Evolutionary conservation across 2,888 invertebrate genomes (phyloP).

Genomic region (Tromatobia lineatoria): DNA sequence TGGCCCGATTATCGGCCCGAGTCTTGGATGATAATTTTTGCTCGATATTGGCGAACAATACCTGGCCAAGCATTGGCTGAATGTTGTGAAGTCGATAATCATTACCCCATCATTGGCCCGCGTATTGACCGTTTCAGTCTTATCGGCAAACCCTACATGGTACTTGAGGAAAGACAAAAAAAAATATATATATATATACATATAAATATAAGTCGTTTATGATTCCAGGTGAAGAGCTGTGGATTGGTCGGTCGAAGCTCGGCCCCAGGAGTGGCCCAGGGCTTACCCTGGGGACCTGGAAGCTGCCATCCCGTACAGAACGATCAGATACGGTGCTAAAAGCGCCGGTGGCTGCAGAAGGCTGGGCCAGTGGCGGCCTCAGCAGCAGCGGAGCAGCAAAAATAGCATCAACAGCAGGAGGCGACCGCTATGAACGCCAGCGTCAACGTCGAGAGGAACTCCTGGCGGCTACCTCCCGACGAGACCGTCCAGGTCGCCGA

Average conservation of each 20-base stretch:
- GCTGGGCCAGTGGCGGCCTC: conserved; percentile 87
- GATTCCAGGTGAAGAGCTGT: conserved; percentile 79
- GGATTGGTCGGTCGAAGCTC: conserved; percentile 79
- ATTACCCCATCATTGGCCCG: too few species aligned
- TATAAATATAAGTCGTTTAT: conserved; percentile 21
- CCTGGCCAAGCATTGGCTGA: too few species aligned
- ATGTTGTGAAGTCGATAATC: too few species aligned
- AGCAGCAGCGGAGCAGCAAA: conserved; percentile 86
- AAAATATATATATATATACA: too few species aligned
- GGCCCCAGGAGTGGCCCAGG: conserved; percentile 86
- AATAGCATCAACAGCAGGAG: conserved; percentile 81
- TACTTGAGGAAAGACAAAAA: too few species aligned
- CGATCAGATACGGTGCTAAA: conserved; percentile 37
- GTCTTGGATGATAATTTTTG: too few species aligned
- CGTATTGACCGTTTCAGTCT: too few species aligned
- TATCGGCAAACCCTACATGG: too few species aligned
- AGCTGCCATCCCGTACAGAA: conserved; percentile 34
- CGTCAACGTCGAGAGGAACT: conserved; percentile 95
- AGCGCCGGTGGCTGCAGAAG: conserved; percentile 65
- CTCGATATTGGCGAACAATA: too few species aligned
- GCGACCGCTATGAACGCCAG: conserved; percentile 95
- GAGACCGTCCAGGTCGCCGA: conserved; percentile 96
- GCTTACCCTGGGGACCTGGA: conserved; percentile 80
- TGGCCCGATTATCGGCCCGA: too few species aligned
- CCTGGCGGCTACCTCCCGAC: conserved; percentile 97